These are phyloP conservation scores for Phoxinus phoxinus DNA, from an alignment of 2,113 vertebrate genomes.

Conservation along the genomic window DNA sequence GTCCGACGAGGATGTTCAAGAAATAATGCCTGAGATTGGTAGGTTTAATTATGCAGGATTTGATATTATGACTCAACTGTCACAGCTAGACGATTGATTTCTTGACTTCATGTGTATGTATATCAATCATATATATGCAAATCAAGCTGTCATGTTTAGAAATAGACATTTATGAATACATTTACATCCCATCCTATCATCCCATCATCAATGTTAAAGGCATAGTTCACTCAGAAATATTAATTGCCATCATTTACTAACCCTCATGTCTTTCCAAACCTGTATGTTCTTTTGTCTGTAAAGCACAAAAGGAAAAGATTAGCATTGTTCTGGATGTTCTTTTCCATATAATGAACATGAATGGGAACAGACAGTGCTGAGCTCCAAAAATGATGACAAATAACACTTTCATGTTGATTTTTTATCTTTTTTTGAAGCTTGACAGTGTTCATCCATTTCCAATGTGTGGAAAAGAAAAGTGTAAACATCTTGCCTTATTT, in stretches of 20 bases:
- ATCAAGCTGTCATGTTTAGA: not conserved
- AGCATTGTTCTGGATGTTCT: not conserved
- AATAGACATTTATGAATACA: slow-evolving; percentile 16
- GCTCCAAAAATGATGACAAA: not conserved
- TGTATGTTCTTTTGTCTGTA: not conserved
- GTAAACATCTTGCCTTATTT: not conserved
- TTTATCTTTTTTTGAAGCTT: slow-evolving; percentile 4
- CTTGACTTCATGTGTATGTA: slow-evolving; percentile 2
- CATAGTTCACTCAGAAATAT: not conserved
- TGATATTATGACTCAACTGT: slow-evolving; percentile 5
- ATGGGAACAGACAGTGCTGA: not conserved
- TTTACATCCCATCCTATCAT: not conserved
- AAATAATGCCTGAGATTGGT: slow-evolving; percentile 64
- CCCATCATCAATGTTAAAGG: not conserved
- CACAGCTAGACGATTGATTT: not conserved
- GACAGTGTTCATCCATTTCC: not conserved
- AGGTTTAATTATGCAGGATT: slow-evolving; percentile 38
- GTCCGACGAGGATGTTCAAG: slow-evolving; percentile 72
- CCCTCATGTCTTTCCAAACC: not conserved
- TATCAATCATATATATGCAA: slow-evolving; percentile 16
- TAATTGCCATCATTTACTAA: not conserved
- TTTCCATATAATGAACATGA: not conserved
- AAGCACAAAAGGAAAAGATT: slow-evolving; percentile 8
- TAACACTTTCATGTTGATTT: not conserved
- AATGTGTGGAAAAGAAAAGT: not conserved